Percentiles rank a stretch among this genome's conserved stretches.
phyloP scores from a whole-genome alignment of 2,797 vertebrate genomes.

The Malurus splendens region DNA sequence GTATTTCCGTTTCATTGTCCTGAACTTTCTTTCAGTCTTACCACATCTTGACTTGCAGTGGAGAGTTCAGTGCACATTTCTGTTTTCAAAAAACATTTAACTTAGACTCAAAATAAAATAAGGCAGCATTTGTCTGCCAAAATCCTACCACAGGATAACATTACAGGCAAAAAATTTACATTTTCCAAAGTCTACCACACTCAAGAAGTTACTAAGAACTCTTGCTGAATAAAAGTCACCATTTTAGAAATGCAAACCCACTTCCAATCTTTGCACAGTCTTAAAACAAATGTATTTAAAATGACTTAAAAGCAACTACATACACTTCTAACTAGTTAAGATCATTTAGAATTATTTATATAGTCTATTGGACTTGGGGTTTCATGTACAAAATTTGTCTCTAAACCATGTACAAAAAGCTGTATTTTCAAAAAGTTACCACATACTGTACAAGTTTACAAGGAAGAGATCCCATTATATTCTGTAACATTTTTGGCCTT shows the following conservation, averaged over 20 bases:
- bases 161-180: conserved; percentile 77
- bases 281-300: conserved; percentile 72
- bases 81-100: conserved; percentile 83
- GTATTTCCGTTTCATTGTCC: conserved; percentile 78
- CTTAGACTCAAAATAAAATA: conserved; percentile 86
- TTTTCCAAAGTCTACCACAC: conserved; percentile 81
- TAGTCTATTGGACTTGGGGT: conserved; percentile 75
- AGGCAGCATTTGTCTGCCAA: conserved; percentile 78
- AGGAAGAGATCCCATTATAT: conserved; percentile 80
- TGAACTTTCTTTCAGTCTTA: conserved; percentile 69
- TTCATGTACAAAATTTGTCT: conserved; percentile 84
- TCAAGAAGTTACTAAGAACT: conserved; percentile 82
- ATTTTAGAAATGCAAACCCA: conserved; percentile 78
- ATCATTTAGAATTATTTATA: conserved; percentile 81
- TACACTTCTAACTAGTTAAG: conserved; percentile 72
- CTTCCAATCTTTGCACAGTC: conserved; percentile 82
- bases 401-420: conserved; percentile 95
- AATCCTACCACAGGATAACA: conserved; percentile 82
- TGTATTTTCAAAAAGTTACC: conserved; percentile 86
- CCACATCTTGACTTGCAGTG: conserved; percentile 90
- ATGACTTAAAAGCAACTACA: conserved; percentile 76
- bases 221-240: conserved; percentile 81
- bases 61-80: conserved; percentile 90
- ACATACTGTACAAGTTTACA: conserved; percentile 98
- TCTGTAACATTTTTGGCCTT: conserved; percentile 80